Percentiles rank a stretch among this genome's conserved stretches.
These are phyloP conservation scores for Sprattus sprattus DNA, from an alignment of 2,113 vertebrate genomes.

Conservation along the genomic window DNA sequence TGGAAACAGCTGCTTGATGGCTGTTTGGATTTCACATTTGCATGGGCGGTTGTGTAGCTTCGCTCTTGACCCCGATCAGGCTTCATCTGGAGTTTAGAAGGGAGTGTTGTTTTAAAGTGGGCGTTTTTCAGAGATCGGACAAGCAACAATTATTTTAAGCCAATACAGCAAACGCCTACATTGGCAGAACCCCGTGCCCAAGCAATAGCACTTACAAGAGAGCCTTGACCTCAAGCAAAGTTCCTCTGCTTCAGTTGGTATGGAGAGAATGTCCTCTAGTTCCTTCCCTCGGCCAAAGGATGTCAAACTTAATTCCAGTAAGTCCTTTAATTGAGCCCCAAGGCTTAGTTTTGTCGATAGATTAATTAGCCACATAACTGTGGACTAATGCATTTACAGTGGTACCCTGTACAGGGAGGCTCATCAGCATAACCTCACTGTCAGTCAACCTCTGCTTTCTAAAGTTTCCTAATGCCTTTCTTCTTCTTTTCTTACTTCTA, in stretches of 20 bases:
- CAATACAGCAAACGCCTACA: background rate
- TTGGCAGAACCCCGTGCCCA: background rate
- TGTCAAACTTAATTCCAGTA: background rate
- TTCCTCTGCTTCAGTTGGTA: background rate
- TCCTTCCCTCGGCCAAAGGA: background rate
- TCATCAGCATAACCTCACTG: background rate
- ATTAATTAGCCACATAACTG: conserved; percentile 13
- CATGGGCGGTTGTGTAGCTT: background rate
- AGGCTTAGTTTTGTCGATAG: background rate
- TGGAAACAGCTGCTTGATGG: background rate
- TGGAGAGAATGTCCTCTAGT: background rate
- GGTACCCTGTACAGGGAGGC: background rate
- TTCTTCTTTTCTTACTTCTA: background rate
- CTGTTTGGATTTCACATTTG: background rate
- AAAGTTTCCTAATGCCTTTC: background rate
- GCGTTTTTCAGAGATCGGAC: background rate
- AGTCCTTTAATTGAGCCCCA: background rate
- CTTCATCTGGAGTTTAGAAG: background rate
- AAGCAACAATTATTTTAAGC: background rate
- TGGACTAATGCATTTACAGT: background rate
- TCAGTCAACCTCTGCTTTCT: background rate
- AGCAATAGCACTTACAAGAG: background rate
- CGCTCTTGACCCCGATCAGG: background rate
- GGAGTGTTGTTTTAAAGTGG: background rate
- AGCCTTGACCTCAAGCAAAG: background rate